phyloP scores from a whole-genome alignment of 2,113 vertebrate species.

The Pedetes capensis region DNA sequence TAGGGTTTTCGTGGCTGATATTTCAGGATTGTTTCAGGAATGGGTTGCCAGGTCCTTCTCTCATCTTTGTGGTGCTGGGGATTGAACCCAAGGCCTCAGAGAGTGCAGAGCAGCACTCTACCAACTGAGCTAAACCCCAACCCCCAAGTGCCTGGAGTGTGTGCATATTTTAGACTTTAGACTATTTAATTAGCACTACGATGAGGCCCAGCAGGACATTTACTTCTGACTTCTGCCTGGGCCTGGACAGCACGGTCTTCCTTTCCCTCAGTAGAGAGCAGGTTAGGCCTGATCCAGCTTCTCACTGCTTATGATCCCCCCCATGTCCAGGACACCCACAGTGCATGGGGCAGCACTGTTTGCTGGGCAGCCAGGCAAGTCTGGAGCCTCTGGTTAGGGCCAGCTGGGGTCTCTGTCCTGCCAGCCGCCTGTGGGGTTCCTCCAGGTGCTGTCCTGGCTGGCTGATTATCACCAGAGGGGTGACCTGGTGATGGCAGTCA shows the following conservation, averaged over 20 bases:
- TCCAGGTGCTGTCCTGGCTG: slow-evolving; percentile 53
- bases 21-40: too few species aligned
- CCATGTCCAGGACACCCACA: slow-evolving; percentile 8
- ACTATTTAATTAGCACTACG: not conserved
- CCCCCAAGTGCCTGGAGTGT: not conserved
- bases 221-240: slow-evolving; percentile 77
- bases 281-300: too few species aligned
- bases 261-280: slow-evolving; percentile 61
- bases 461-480: slow-evolving; percentile 48
- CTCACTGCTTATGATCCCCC: too few species aligned
- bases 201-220: slow-evolving; percentile 77
- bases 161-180: not conserved
- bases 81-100: too few species aligned
- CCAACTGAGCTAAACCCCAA: too few species aligned
- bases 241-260: slow-evolving; percentile 61
- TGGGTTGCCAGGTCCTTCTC: too few species aligned
- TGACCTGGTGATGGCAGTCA: slow-evolving; percentile 43
- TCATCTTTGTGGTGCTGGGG: too few species aligned
- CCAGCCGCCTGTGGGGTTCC: slow-evolving; percentile 25
- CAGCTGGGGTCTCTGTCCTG: slow-evolving; percentile 50
- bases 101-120: too few species aligned
- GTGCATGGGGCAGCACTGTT: not conserved
- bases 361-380: not conserved
- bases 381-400: slow-evolving; percentile 2
- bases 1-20: too few species aligned